Conservation (phyloP, 1,140 invertebrate genomes). For the Probaryconus sp. region DNA sequence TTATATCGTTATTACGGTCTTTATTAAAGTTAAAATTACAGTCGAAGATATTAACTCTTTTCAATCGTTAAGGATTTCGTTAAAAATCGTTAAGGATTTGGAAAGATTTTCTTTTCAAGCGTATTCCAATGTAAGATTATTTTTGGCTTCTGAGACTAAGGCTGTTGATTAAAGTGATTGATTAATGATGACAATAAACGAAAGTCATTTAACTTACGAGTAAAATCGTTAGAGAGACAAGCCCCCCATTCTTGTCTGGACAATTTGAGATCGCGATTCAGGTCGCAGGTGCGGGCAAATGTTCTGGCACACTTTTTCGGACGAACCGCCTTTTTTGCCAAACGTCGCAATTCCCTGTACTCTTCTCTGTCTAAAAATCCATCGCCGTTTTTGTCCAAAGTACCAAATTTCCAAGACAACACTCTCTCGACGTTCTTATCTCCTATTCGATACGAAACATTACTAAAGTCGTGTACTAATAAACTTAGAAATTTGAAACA, state of each 20-base stretch:
- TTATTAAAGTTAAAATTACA: constrained; percentile 16
- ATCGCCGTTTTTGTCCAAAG: constrained; percentile 88
- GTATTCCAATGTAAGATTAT: too few relatives aligned
- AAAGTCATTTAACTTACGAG: constrained; percentile 74
- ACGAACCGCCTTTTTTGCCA: constrained; percentile 91
- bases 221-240: constrained; percentile 86
- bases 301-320: constrained; percentile 92
- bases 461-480: too few relatives aligned
- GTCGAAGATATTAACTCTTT: too few relatives aligned
- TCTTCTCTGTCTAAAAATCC: constrained; percentile 86
- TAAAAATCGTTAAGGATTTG: not conserved
- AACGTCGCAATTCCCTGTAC: constrained; percentile 86
- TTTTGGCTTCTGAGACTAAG: too few relatives aligned
- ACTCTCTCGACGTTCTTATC: constrained; percentile 78
- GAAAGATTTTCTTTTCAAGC: too few relatives aligned
- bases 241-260: constrained; percentile 89
- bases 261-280: constrained; percentile 86
- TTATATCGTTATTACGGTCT: too few relatives aligned
- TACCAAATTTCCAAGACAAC: constrained; percentile 91
- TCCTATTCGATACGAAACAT: too few relatives aligned
- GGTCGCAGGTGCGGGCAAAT: constrained; percentile 92
- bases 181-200: not conserved
- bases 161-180: not conserved
- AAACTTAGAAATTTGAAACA: too few relatives aligned
- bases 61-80: not conserved